Percentiles rank a stretch among this genome's conserved stretches.
phyloP scores from a whole-genome alignment of 2,888 invertebrate genomes.

The Lysandra bellargus region DNA sequence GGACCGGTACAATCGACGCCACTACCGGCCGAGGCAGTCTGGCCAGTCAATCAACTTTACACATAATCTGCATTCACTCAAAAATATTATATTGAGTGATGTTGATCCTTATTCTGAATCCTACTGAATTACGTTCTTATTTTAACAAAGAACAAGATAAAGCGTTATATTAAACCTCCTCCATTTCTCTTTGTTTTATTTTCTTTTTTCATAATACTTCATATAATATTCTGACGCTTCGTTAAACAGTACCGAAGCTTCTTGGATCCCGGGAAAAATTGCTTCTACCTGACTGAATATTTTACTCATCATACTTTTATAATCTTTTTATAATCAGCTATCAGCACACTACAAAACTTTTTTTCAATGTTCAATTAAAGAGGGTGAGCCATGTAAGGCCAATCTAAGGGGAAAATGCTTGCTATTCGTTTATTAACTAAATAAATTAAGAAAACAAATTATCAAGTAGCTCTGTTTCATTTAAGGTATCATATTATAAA shows the following conservation, averaged over 20 bases:
- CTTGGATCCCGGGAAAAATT: background rate
- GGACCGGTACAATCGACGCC: no score
- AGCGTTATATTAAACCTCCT: background rate
- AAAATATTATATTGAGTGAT: background rate
- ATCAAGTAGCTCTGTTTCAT: no score
- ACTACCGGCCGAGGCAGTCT: no score
- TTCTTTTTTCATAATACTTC: background rate
- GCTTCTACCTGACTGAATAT: constrained; percentile 6
- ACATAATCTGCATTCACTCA: background rate
- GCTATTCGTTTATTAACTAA: no score
- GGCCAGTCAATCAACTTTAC: no score
- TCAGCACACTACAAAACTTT: no score
- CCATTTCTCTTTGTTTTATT: background rate
- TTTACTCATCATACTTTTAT: background rate
- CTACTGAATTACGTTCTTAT: background rate
- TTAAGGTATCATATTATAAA: no score
- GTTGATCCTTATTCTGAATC: background rate
- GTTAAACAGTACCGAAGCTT: background rate
- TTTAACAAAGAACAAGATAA: background rate
- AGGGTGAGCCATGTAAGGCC: no score
- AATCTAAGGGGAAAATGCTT: no score
- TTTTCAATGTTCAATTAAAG: no score
- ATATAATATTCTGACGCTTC: background rate
- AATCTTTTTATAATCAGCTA: background rate
- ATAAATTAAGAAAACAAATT: no score